Evolutionary conservation across 2,888 invertebrate species (phyloP).

Genomic region (Pediacus dermestoides): DNA sequence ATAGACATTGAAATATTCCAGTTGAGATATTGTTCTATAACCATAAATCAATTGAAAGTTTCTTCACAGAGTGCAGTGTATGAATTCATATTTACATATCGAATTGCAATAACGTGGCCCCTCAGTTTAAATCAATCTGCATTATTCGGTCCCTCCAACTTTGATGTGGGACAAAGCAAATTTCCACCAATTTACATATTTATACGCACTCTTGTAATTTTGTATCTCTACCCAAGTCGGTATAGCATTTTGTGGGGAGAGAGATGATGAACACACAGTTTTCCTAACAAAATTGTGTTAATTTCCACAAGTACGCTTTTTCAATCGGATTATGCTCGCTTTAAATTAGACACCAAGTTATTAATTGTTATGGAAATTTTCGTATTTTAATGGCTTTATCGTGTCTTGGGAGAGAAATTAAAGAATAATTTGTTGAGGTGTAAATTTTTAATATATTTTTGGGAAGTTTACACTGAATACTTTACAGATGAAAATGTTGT

Average conservation of each 20-base stretch:
- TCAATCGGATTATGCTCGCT: conserved; percentile 35
- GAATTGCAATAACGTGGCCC: conserved; percentile 27
- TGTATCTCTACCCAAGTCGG: conserved; percentile 17
- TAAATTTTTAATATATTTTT: too few species aligned
- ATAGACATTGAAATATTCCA: conserved; percentile 20
- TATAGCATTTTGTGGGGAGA: conserved; percentile 4
- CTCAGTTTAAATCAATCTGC: conserved; percentile 37
- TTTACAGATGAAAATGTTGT: too few species aligned
- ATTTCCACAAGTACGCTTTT: conserved; percentile 35
- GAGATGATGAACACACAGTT: conserved; percentile 16
- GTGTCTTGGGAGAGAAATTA: conserved; percentile 7
- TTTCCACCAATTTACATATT: conserved; percentile 37
- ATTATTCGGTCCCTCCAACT: conserved; percentile 26
- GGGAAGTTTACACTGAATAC: too few species aligned
- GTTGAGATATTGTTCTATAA: conserved; percentile 20
- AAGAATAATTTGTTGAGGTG: conserved; percentile 7
- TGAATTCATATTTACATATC: conserved; percentile 24
- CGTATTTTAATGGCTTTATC: conserved; percentile 14
- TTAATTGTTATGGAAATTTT: conserved; percentile 35
- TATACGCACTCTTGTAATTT: conserved; percentile 28
- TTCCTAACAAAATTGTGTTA: conserved; percentile 29
- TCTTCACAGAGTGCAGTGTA: conserved; percentile 11
- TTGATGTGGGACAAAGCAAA: conserved; percentile 40
- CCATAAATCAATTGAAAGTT: conserved; percentile 27
- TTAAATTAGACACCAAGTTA: conserved; percentile 32